Conservation (phyloP, 2,113 vertebrate genomes). For the Tupaia chinensis region DNA sequence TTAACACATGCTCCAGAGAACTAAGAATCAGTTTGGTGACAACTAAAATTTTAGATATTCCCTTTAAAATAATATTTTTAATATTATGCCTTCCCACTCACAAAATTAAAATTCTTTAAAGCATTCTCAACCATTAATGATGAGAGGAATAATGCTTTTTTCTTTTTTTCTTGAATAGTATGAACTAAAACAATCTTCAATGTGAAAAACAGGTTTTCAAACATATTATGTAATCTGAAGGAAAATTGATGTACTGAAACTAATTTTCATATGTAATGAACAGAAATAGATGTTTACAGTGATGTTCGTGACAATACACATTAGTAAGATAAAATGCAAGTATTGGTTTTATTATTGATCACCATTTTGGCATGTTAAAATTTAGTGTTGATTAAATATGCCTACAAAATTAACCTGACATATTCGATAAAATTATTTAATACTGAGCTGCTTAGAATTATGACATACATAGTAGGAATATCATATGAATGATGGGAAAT, state of each 20-base stretch:
- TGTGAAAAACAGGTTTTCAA: neutral
- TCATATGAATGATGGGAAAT: neutral
- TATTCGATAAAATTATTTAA: neutral
- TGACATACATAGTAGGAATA: neutral
- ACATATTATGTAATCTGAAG: neutral
- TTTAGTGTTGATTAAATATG: neutral
- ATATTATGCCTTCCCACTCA: neutral
- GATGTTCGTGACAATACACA: neutral
- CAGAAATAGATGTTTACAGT: neutral
- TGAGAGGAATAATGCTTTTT: neutral
- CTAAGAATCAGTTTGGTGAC: neutral
- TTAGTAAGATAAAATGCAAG: neutral
- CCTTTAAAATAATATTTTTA: constrained; percentile 36
- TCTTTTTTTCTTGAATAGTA: neutral
- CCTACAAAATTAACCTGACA: neutral
- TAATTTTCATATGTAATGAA: neutral
- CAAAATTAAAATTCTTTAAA: constrained; percentile 33
- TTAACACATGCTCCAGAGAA: constrained; percentile 59
- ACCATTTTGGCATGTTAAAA: neutral
- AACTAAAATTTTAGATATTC: constrained; percentile 50
- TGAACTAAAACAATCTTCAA: neutral
- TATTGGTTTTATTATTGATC: constrained; percentile 6
- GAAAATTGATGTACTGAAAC: neutral
- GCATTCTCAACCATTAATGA: neutral
- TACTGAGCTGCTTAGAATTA: neutral